Evolutionary conservation across 2,113 vertebrate genomes (phyloP), one percentile per base, ranked within the genome.

Genomic region (Myotis davidii): DNA sequence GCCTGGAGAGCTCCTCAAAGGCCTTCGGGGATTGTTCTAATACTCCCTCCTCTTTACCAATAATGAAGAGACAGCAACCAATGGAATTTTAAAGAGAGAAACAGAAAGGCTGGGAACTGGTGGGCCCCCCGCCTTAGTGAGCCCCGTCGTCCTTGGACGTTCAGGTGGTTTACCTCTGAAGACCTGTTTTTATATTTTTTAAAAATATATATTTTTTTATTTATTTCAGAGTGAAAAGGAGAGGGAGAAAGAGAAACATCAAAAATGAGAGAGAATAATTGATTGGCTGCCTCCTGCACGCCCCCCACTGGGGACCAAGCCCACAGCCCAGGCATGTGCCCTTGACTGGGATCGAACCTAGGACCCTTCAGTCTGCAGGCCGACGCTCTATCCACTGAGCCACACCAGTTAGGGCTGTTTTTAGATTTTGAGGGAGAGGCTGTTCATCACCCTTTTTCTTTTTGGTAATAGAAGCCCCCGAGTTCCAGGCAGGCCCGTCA

Each of bases 91-190:
- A 7, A n/a, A 48, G n/a, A 34, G 45, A 77, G 32, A 86, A 48
- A 29, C 1, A 25, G 5, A 34, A 73, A 73, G 73, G 65, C 29
- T 29, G 52, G 54, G 21, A 61, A 16, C 20, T 0, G 5, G 56
- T 0, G 67, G 29, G 21, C 42, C 27, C n/a, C 5, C 17, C n/a
- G 56, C 56, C 16, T 52, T 6, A 23, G 18, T 50, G 79, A 65
- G 42, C 81, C 11, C 3, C 27, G 13, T 2, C 23, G 2, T 32
- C 37, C 37, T 94, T 10, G 16, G 56, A 2, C 2, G 0, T 34
- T 34, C 9, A 0, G 14, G 13, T 76, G 59, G 29, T 56, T 23
- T 37, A 5, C 73, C 25, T 65, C 45, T 34, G 27, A 74, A 48
- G 45, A 34, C 37, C 78, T 37, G 59, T 27, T 16, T 6, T 39